phyloP scores from a whole-genome alignment of 2,797 vertebrate genomes.

The Monodelphis domestica region DNA sequence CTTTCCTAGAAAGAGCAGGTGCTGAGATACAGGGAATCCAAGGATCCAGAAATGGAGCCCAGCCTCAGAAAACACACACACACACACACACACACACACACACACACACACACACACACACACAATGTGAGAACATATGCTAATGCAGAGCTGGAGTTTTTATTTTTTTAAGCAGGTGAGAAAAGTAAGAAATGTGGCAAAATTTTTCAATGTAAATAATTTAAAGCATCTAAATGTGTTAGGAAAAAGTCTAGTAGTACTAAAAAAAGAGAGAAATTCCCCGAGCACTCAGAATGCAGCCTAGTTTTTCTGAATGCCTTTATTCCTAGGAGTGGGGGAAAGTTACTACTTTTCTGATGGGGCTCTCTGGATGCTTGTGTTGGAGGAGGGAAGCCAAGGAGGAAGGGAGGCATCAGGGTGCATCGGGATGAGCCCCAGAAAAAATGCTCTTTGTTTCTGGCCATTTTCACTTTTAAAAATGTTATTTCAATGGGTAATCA shows the following conservation, averaged over 20 bases:
- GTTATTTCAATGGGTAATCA: background rate
- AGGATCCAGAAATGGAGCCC: background rate
- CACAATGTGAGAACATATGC: background rate
- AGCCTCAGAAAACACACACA: background rate
- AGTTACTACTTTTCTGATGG: background rate
- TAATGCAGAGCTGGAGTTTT: background rate
- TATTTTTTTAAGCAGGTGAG: background rate
- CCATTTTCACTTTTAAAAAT: background rate
- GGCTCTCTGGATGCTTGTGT: background rate
- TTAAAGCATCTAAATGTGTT: background rate
- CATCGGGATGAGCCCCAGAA: background rate
- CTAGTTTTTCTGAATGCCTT: background rate
- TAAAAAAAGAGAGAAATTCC: background rate
- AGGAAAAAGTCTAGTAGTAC: conserved; percentile 1
- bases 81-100: background rate
- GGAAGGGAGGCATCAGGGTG: background rate
- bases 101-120: background rate
- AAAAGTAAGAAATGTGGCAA: background rate
- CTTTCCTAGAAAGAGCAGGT: background rate
- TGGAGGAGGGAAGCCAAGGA: background rate
- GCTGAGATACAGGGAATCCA: background rate
- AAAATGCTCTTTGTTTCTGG: background rate
- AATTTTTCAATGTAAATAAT: background rate
- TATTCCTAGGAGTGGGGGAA: background rate
- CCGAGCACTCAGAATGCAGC: background rate